phyloP scores from a whole-genome alignment of 2,113 vertebrate species.

The Anser cygnoides region DNA sequence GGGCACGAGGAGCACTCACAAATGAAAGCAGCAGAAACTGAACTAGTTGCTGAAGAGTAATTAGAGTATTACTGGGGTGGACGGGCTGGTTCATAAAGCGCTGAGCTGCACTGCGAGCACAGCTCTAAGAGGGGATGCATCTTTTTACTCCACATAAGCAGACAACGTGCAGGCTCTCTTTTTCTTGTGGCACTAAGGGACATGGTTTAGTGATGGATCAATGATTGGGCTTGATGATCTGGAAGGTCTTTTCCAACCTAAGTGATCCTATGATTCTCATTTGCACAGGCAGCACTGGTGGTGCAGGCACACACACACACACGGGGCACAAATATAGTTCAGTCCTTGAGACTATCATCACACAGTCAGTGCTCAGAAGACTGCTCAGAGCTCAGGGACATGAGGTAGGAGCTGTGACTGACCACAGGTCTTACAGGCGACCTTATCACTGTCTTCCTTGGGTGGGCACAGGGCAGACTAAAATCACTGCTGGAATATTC shows the following conservation, averaged over 20 bases:
- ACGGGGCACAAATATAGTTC: not conserved
- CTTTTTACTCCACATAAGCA: not conserved
- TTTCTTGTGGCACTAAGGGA: not conserved
- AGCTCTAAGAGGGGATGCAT: not conserved
- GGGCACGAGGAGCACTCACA: not conserved
- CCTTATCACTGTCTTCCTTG: not conserved
- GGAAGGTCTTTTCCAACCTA: not conserved
- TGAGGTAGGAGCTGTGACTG: fast-evolving
- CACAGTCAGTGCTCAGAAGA: not conserved
- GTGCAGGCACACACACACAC: too few relatives aligned
- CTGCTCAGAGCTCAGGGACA: not conserved
- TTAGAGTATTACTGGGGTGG: not conserved
- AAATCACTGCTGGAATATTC: not conserved
- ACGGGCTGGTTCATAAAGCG: not conserved
- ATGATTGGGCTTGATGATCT: not conserved
- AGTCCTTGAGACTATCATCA: not conserved
- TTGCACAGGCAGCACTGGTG: fast-evolving
- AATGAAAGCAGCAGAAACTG: not conserved
- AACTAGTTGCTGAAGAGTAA: not conserved
- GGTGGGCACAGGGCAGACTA: not conserved
- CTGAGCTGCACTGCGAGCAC: not conserved
- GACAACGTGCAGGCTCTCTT: not conserved
- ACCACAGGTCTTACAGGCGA: not conserved
- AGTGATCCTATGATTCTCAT: not conserved
- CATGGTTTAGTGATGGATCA: not conserved